phyloP scores from a whole-genome alignment of 2,888 invertebrate genomes.

The Congeria kusceri region DNA sequence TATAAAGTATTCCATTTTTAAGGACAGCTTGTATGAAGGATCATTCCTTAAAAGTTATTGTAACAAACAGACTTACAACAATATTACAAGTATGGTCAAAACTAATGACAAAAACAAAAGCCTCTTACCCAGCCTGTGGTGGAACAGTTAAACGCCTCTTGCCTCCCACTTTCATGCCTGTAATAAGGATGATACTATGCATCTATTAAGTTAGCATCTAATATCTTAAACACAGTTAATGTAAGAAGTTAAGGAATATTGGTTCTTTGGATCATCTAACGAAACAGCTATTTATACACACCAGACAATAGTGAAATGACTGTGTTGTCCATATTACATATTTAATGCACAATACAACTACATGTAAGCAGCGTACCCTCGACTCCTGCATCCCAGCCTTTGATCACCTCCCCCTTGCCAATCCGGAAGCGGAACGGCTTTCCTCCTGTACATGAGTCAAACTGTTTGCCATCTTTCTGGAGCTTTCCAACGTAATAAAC shows the following conservation, averaged over 20 bases:
- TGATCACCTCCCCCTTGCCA: constrained; percentile 94
- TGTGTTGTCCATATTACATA: too few species aligned
- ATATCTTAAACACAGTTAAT: neutral
- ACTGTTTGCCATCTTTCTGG: constrained; percentile 93
- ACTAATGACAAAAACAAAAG: neutral
- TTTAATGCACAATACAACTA: too few species aligned
- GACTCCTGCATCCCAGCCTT: constrained; percentile 96
- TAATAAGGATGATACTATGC: constrained; percentile 29
- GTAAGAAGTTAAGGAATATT: too few species aligned
- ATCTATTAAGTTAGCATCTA: neutral
- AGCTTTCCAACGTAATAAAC: constrained; percentile 95
- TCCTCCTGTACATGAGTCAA: constrained; percentile 91
- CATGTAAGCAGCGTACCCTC: constrained; percentile 86
- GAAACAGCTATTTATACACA: too few species aligned
- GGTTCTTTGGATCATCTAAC: too few species aligned
- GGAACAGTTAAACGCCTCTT: constrained; percentile 94
- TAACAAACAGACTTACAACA: too few species aligned
- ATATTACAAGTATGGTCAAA: too few species aligned
- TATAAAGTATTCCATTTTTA: neutral
- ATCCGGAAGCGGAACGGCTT: constrained; percentile 94
- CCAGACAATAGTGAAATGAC: too few species aligned
- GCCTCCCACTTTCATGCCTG: constrained; percentile 96
- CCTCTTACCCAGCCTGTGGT: constrained; percentile 93
- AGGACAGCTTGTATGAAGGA: neutral
- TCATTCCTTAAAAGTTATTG: too few species aligned